Percentiles rank a stretch among this genome's conserved stretches.
These are phyloP conservation scores for Pipistrellus pipistrellus DNA, from an alignment of 2,797 vertebrate genomes.

Conservation along the genomic window DNA sequence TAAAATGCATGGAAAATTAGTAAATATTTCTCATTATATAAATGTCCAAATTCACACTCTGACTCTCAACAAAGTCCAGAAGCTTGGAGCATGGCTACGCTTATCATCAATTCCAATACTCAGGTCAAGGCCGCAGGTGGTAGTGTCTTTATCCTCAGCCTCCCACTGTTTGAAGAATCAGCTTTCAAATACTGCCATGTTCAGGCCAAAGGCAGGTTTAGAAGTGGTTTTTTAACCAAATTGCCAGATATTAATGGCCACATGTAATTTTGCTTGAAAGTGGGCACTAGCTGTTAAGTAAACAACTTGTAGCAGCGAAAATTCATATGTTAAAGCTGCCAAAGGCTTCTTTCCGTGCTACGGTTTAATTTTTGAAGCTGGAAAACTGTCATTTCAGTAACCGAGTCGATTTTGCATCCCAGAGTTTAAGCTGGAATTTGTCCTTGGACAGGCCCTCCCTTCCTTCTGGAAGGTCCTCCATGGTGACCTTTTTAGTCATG, in stretches of 20 bases:
- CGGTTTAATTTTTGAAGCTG: constrained; percentile 55
- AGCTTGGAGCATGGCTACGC: background rate
- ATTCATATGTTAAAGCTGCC: constrained; percentile 25
- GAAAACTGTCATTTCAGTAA: constrained; percentile 50
- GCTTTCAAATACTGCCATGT: background rate
- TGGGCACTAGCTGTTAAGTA: background rate
- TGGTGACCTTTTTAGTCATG: constrained; percentile 63
- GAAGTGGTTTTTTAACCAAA: constrained; percentile 53
- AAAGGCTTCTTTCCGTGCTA: background rate
- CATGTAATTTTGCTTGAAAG: constrained; percentile 56
- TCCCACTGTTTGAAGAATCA: constrained; percentile 4
- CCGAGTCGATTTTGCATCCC: constrained; percentile 32
- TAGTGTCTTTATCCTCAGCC: background rate
- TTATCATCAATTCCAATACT: background rate
- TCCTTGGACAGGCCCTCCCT: background rate
- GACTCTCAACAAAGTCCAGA: background rate
- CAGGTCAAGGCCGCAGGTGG: background rate
- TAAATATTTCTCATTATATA: constrained; percentile 28
- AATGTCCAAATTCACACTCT: background rate
- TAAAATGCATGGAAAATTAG: background rate
- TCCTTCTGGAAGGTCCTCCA: background rate
- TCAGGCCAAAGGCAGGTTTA: constrained; percentile 17
- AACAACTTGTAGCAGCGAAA: constrained; percentile 58
- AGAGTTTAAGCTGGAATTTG: constrained; percentile 31
- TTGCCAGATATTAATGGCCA: constrained; percentile 59